A percentile compares a stretch with the other conserved stretches of the same genome.
Evolutionary conservation across 2,888 invertebrate genomes (phyloP).

Genomic region (Acronicta alni): DNA sequence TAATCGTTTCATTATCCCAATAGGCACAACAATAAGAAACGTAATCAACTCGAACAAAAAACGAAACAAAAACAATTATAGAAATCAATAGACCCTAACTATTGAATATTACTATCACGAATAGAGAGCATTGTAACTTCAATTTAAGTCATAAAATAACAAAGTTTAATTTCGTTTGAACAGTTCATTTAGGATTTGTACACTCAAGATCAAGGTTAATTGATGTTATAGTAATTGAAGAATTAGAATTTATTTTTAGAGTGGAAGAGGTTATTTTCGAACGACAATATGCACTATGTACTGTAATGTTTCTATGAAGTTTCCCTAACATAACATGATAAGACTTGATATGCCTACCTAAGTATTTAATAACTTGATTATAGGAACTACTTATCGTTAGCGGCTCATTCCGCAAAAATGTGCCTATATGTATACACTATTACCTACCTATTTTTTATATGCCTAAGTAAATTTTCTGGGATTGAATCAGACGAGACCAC

Average conservation of each 20-base stretch:
- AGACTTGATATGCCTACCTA: no score
- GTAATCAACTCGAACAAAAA: slow-evolving; percentile 42
- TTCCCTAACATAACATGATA: no score
- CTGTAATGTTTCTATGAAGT: not conserved
- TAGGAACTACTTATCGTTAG: no score
- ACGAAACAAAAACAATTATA: slow-evolving; percentile 44
- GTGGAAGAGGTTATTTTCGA: slow-evolving; percentile 22
- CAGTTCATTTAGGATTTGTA: slow-evolving; percentile 3
- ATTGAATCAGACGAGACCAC: no score
- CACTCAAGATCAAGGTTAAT: slow-evolving; percentile 26
- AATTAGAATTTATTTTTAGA: slow-evolving; percentile 35
- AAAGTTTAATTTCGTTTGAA: slow-evolving; percentile 4
- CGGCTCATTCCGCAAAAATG: no score
- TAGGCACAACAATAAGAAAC: slow-evolving; percentile 22
- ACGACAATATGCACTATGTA: not conserved
- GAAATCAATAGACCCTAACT: slow-evolving; percentile 46
- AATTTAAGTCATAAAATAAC: not conserved
- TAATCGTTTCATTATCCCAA: slow-evolving; percentile 27
- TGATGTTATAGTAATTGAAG: slow-evolving; percentile 5
- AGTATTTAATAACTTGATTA: no score
- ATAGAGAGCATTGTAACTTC: not conserved
- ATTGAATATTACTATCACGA: slow-evolving; percentile 35
- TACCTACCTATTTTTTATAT: no score
- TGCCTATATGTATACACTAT: no score
- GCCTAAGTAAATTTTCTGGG: no score